These are phyloP conservation scores for Borostomias antarcticus DNA, from an alignment of 2,797 vertebrate species.

Conservation along the genomic window DNA sequence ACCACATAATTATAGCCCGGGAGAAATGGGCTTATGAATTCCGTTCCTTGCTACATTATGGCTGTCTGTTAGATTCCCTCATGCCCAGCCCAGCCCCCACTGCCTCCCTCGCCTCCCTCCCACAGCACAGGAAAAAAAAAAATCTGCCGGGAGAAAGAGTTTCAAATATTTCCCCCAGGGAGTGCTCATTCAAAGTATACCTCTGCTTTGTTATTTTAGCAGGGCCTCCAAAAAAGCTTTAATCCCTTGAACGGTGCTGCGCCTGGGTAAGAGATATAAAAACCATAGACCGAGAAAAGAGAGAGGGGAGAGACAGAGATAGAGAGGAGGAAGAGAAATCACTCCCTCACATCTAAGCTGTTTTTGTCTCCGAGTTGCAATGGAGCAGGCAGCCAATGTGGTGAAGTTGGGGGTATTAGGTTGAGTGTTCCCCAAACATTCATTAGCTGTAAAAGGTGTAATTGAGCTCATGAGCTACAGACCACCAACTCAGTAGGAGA, in stretches of 20 bases:
- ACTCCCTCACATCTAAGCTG: constrained; percentile 24
- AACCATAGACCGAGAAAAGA: constrained; percentile 32
- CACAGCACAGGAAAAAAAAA: constrained; percentile 60
- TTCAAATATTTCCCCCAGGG: constrained; percentile 71
- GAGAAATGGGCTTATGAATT: constrained; percentile 61
- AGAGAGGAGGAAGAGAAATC: constrained; percentile 11
- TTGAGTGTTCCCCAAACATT: constrained; percentile 44
- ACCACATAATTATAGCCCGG: constrained; percentile 71
- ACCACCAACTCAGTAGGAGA: constrained; percentile 23
- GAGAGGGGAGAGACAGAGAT: constrained; percentile 10
- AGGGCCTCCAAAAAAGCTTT: constrained; percentile 61
- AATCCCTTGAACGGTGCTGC: constrained; percentile 68
- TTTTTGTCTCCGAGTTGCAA: constrained; percentile 32
- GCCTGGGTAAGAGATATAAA: constrained; percentile 56
- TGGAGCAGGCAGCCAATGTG: constrained; percentile 14
- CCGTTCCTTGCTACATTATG: constrained; percentile 62
- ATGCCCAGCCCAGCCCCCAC: constrained; percentile 10
- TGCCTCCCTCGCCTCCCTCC: constrained; percentile 4
- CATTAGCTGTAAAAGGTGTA: constrained; percentile 41
- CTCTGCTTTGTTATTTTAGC: constrained; percentile 69
- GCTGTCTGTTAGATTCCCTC: constrained; percentile 60
- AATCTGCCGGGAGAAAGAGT: constrained; percentile 51
- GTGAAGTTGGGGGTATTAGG: constrained; percentile 40
- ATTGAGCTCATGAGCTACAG: constrained; percentile 29
- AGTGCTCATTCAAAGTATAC: constrained; percentile 66